Evolutionary conservation across 2,113 vertebrate species (phyloP), one percentile per base, ranked within the genome.

Genomic region (Pandion haliaetus): DNA sequence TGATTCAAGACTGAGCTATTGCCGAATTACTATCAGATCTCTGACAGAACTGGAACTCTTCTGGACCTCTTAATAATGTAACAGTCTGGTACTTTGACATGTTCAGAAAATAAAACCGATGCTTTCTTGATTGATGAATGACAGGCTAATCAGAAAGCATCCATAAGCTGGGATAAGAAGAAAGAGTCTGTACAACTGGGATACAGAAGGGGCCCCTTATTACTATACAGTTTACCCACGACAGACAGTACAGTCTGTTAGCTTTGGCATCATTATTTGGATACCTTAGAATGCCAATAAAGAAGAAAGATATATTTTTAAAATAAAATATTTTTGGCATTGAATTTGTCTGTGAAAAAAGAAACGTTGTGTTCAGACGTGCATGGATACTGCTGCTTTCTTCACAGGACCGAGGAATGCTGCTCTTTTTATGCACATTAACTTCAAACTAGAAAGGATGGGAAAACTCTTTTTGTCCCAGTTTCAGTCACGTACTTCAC

Each of bases 221-320:
- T 85, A 47, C 69, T 34, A 6, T 1, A 77, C 69, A 61, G 57
- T 38, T 93, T 76, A 65, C 54, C 70, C 90, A 57, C 0, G 81
- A 91, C 62, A 90, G 90, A 80, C 87, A 65, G 38, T 82, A 42
- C 29, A 74, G 61, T 58, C 81, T 96, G 77, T 89, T 96, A 85
- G 69, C 89, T 96, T 95, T 96, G 95, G 95, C 96, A 88, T 57
- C 58, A 14, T 58, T 61, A 70, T 54, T 54, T 97, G 95, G 91
- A 93, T 86, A 92, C 49, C 92, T 93, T 0, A 65, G 40, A 81
- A 86, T 6, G 52, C 67, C 71, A 96, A 26, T 57, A 91, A 72
- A 88, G 44, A 57, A 93, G 69, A 77, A 77, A 63, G 24, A 42
- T 3, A 38, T 31, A 44, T 54, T 23, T 28, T 52, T 38, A 2